Conservation (phyloP, 1,140 invertebrate genomes). For the Caenorhabditis tropicalis region DNA sequence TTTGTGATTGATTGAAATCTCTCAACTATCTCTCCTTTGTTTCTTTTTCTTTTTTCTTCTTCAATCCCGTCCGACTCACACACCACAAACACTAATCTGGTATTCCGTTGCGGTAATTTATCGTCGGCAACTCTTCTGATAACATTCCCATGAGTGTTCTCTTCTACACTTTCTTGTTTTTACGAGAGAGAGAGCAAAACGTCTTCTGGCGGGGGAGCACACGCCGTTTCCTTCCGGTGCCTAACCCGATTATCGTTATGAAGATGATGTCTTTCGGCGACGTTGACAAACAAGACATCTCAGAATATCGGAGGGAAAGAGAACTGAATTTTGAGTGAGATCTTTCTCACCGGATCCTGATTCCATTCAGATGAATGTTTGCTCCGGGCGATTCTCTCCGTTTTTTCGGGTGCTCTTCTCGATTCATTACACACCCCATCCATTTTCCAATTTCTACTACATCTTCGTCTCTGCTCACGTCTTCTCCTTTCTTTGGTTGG, state of each 20-base stretch:
- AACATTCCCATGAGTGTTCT: conserved; percentile 44
- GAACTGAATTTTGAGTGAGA: background rate
- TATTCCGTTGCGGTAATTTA: conserved; percentile 4
- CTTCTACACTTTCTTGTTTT: conserved; percentile 28
- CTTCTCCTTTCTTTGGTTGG: background rate
- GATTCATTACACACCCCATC: conserved; percentile 41
- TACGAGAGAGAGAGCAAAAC: background rate
- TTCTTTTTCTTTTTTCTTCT: too few species aligned
- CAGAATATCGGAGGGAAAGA: background rate
- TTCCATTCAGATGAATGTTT: conserved; percentile 24
- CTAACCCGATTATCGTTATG: conserved; percentile 42
- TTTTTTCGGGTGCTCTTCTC: background rate
- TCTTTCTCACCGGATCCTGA: background rate
- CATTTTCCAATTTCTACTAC: conserved; percentile 41
- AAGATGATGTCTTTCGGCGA: conserved; percentile 28
- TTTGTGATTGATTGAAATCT: too few species aligned
- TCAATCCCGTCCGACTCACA: too few species aligned
- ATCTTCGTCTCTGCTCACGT: conserved; percentile 29
- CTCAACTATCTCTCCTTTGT: too few species aligned
- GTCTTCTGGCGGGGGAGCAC: background rate
- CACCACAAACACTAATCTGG: background rate
- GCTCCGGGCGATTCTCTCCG: background rate
- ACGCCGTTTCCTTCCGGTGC: conserved; percentile 24
- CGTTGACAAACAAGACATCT: conserved; percentile 4
- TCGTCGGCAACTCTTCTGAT: conserved; percentile 41